phyloP scores from a whole-genome alignment of 1,140 invertebrate genomes.

The Pseudomyrmex sp. region DNA sequence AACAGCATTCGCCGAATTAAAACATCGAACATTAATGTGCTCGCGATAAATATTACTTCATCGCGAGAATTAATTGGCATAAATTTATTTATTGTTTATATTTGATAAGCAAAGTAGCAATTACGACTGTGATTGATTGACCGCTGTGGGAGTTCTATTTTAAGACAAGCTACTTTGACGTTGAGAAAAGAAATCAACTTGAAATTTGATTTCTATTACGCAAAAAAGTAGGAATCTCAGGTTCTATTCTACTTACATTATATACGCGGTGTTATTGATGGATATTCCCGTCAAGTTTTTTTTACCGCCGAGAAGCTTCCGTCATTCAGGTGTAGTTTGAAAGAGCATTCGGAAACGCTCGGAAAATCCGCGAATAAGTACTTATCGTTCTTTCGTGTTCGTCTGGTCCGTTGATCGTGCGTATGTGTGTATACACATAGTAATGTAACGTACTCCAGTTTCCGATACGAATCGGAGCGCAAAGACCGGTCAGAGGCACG shows the following conservation, averaged over 20 bases:
- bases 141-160: too few species aligned
- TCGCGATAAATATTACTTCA: constrained; percentile 11
- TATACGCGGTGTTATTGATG: too few species aligned
- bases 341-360: not conserved
- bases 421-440: not conserved
- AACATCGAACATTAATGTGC: constrained; percentile 23
- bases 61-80: not conserved
- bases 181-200: not conserved
- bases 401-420: not conserved
- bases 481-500: constrained; percentile 58
- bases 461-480: constrained; percentile 61
- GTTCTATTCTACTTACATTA: not conserved
- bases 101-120: too few species aligned
- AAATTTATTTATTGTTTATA: not conserved
- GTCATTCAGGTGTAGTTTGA: not conserved
- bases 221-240: not conserved
- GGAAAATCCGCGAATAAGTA: not conserved
- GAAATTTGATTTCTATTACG: constrained; percentile 6
- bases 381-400: not conserved
- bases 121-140: too few species aligned
- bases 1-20: constrained; percentile 12
- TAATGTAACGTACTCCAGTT: constrained; percentile 46
- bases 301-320: not conserved
- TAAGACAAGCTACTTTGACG: too few species aligned
- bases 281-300: not conserved